phyloP scores from a whole-genome alignment of 2,888 invertebrate species.

The Phortica okadai region DNA sequence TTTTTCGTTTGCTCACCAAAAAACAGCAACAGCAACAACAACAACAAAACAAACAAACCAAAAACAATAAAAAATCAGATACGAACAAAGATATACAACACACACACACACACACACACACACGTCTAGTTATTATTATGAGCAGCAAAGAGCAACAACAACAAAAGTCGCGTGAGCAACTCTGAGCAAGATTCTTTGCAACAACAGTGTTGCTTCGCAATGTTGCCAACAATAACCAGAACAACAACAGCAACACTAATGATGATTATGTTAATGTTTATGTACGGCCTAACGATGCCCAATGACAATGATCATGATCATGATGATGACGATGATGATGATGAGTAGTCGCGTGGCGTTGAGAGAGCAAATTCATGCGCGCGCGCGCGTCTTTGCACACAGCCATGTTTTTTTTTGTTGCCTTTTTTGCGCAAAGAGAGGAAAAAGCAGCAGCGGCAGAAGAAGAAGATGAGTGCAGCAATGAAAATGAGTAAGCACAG shows the following conservation, averaged over 20 bases:
- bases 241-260: not conserved
- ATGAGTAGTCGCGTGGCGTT: slow-evolving; percentile 12
- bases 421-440: not conserved
- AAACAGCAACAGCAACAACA: not conserved
- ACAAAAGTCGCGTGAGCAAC: too few relatives aligned
- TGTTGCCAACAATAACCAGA: too few relatives aligned
- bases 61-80: not conserved
- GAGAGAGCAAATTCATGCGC: not conserved
- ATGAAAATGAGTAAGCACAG: not conserved
- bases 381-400: not conserved
- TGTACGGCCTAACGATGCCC: too few relatives aligned
- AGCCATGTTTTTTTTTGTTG: too few relatives aligned
- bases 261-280: not conserved
- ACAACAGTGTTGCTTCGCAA: too few relatives aligned
- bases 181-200: too few relatives aligned
- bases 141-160: too few relatives aligned
- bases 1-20: not conserved
- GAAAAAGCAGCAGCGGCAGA: not conserved
- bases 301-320: not conserved
- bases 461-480: not conserved
- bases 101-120: not conserved
- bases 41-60: not conserved
- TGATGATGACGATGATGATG: not conserved
- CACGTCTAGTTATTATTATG: not conserved
- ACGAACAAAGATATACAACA: not conserved